phyloP scores from a whole-genome alignment of 2,797 vertebrate species.

The Eulemur coronatus region DNA sequence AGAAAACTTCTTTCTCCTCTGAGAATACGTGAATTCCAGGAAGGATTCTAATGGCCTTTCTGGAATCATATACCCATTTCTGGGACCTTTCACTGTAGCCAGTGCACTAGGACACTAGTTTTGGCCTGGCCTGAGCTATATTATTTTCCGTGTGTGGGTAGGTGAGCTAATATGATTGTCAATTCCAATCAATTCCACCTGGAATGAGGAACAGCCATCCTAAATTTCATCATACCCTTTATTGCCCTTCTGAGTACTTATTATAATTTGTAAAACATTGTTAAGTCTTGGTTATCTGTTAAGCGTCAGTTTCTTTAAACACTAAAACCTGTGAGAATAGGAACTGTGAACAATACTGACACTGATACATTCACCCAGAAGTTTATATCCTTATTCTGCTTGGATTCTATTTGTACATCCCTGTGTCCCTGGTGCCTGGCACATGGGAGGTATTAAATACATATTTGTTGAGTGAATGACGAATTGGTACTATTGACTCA shows the following conservation, averaged over 20 bases:
- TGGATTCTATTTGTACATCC: neutral
- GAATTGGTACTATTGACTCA: neutral
- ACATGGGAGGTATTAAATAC: neutral
- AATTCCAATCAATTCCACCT: neutral
- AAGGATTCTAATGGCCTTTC: neutral
- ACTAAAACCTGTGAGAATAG: neutral
- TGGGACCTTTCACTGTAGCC: neutral
- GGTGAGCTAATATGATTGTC: neutral
- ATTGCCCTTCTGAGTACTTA: neutral
- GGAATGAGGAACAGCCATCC: neutral
- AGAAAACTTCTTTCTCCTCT: neutral
- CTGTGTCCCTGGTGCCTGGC: neutral
- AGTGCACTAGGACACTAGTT: neutral
- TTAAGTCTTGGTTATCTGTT: neutral
- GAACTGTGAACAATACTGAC: neutral
- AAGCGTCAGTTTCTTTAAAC: neutral
- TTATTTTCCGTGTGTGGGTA: neutral
- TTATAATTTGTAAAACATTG: neutral
- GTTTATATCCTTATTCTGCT: neutral
- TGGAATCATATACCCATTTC: neutral
- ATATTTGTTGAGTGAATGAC: neutral
- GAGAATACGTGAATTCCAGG: neutral
- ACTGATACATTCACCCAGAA: neutral
- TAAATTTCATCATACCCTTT: neutral
- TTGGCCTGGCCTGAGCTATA: neutral